Evolutionary conservation across 2,797 vertebrate species (phyloP), one percentile per base, ranked within the genome.

Genomic region (Neoniphon sammara): DNA sequence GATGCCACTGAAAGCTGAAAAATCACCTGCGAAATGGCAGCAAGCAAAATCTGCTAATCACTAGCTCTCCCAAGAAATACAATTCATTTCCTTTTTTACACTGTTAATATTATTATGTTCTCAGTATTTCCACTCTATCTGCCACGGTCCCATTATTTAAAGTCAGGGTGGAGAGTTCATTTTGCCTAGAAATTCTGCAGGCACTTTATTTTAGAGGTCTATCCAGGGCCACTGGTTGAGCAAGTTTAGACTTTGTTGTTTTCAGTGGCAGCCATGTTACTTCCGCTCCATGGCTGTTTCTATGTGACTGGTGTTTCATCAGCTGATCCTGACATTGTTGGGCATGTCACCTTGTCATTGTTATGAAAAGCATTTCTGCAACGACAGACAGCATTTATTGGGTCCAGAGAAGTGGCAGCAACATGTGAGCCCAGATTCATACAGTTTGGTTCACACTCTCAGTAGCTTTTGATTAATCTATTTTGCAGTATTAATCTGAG

Each of bases 271-370:
- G 17, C 27, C n/a, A 12, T 52, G 47, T 49, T 17, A 11, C 4
- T 63, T 49, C 11, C 30, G 44, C 60, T 21, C 4, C 17, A 23
- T 42, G 25, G 25, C 44, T 63, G 60, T 63, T 63, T 44, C 60
- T 62, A 17, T n/a, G 60, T 23, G 44, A 25, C 39, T 61, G 21
- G 39, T 30, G 39, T 21, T 42, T 62, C 15, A 47, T 15, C 60
- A 47, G 60, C 60, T 30, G 42, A 47, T 49, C 60, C 18, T 62
- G 10, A 18, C 17, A 18, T 47, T 62, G 21, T 63, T 47, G 25
- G 23, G 14, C 44, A 27, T 62, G 39, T 47, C 34, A 60, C 36
- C 36, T 59, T 42, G 18, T 12, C n/a, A 10, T 21, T 1, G 36
- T 60, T 44, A 42, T 60, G 21, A 12, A 61, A 36, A 21, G 20